phyloP scores from a whole-genome alignment of 2,113 vertebrate genomes.

The Cyanoramphus novaezelandiae region DNA sequence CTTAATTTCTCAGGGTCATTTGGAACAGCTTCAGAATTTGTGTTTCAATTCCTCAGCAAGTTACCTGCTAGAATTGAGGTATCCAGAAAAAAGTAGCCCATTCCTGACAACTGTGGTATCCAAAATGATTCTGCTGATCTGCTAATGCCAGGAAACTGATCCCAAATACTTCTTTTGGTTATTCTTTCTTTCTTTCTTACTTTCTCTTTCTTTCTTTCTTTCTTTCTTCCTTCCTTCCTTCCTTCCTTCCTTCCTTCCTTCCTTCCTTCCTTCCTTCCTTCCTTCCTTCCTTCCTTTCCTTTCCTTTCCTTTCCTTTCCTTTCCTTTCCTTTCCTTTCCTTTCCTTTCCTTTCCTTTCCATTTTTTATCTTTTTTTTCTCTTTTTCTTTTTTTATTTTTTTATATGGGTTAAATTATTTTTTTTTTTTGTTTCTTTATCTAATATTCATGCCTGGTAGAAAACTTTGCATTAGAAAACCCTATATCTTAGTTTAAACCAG shows the following conservation, averaged over 20 bases:
- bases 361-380: too few species aligned
- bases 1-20: neutral
- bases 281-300: accelerated
- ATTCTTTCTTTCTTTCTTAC: neutral
- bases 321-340: neutral
- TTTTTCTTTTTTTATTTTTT: neutral
- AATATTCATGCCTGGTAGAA: neutral
- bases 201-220: accelerated
- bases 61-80: neutral
- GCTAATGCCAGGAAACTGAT: neutral
- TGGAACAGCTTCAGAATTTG: neutral
- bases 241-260: accelerated
- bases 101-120: neutral
- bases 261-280: accelerated
- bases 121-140: neutral
- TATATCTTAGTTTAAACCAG: neutral
- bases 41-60: neutral
- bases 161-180: neutral
- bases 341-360: accelerated
- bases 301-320: too few species aligned
- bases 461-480: neutral
- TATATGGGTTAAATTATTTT: neutral
- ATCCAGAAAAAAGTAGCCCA: neutral
- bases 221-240: neutral
- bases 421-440: neutral